These are phyloP conservation scores for Sebastes steindachneri DNA, from an alignment of 2,797 vertebrate species.

Conservation along the genomic window DNA sequence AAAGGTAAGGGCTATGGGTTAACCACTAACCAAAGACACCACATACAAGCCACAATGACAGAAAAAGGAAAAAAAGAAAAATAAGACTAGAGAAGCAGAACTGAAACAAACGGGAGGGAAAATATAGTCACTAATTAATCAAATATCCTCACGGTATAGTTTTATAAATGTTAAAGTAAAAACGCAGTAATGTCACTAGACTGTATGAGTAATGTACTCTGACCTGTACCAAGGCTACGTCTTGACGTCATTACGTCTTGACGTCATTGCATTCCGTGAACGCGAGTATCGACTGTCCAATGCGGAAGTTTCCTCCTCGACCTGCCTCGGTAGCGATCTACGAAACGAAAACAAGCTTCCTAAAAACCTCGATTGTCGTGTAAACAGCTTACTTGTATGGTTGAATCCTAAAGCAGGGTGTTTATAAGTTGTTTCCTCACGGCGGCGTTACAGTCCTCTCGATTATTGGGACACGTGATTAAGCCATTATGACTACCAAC, in stretches of 20 bases:
- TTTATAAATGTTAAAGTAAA: background rate
- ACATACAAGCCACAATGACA: background rate
- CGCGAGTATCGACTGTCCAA: slow-evolving; percentile 79
- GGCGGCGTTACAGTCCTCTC: slow-evolving; percentile 28
- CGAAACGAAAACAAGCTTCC: slow-evolving; percentile 67
- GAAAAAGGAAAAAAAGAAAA: background rate
- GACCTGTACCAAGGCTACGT: slow-evolving; percentile 31
- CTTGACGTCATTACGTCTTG: slow-evolving; percentile 77
- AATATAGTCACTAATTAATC: background rate
- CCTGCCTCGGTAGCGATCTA: slow-evolving; percentile 56
- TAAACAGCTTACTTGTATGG: background rate
- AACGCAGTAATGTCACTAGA: background rate
- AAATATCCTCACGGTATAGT: no score
- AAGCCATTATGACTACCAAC: slow-evolving; percentile 85
- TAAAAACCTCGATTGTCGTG: slow-evolving; percentile 6
- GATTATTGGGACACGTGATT: slow-evolving; percentile 36
- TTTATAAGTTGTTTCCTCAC: slow-evolving; percentile 1
- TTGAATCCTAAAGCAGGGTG: background rate
- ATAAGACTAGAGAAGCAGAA: background rate
- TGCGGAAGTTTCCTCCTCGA: slow-evolving; percentile 82
- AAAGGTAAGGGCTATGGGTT: background rate
- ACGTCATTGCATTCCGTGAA: slow-evolving; percentile 73
- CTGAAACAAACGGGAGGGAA: background rate
- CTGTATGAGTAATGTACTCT: background rate
- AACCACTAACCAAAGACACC: background rate